Conservation (phyloP, 2,113 vertebrate species). For the Megalops atlanticus region DNA sequence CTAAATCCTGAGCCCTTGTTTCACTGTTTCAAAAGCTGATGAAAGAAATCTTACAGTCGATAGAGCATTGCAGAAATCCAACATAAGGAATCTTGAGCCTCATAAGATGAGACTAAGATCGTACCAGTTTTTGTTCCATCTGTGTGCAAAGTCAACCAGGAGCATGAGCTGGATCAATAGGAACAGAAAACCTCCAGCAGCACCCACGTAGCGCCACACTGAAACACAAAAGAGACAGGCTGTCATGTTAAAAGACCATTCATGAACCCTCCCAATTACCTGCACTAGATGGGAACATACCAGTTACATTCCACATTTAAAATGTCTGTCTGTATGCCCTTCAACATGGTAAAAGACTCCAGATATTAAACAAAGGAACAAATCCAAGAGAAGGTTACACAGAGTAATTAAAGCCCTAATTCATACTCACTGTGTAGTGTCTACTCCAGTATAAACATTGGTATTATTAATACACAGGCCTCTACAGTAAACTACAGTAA, state of each 20-base stretch:
- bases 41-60: background rate
- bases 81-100: constrained; percentile 36
- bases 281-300: background rate
- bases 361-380: background rate
- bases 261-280: background rate
- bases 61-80: background rate
- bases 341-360: background rate
- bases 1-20: no score
- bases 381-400: background rate
- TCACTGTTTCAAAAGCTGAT: background rate
- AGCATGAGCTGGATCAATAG: constrained; percentile 89
- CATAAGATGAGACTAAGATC: constrained; percentile 32
- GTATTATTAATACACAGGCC: no score
- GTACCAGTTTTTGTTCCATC: constrained; percentile 98
- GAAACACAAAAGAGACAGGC: constrained; percentile 27
- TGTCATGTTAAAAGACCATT: background rate
- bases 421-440: no score
- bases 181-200: constrained; percentile 80
- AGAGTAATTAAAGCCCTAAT: background rate
- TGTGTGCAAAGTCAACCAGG: constrained; percentile 94
- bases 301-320: no score
- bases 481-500: no score
- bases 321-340: background rate
- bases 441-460: no score
- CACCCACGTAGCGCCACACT: constrained; percentile 92